These are phyloP conservation scores for Albula glossodonta DNA, from an alignment of 2,113 vertebrate species.

Conservation along the genomic window DNA sequence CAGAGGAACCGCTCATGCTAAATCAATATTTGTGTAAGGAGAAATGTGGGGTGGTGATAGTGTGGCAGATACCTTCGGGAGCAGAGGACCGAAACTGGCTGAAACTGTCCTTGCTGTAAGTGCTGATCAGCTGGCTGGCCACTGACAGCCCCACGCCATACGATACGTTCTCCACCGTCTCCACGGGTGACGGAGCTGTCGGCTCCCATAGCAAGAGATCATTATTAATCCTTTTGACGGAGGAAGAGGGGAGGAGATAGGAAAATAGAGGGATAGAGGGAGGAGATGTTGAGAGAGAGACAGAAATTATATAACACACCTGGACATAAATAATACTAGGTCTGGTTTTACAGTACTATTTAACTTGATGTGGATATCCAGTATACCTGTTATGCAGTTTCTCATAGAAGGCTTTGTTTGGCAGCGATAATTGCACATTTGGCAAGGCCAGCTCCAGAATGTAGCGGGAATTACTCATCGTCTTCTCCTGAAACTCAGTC, in stretches of 20 bases:
- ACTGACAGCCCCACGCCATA: conserved; percentile 93
- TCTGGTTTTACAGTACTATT: not conserved
- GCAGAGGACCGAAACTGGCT: conserved; percentile 85
- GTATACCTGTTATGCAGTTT: conserved; percentile 91
- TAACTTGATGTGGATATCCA: not conserved
- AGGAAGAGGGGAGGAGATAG: conserved; percentile 39
- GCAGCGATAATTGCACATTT: conserved; percentile 83
- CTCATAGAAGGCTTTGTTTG: conserved; percentile 90
- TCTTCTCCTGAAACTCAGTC: conserved; percentile 96
- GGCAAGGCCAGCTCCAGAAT: conserved; percentile 87
- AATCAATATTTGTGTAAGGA: not conserved
- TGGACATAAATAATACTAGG: too few species aligned
- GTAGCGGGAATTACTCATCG: conserved; percentile 90
- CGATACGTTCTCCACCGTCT: conserved; percentile 92
- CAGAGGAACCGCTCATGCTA: not conserved
- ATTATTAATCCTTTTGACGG: conserved; percentile 86
- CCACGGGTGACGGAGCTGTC: conserved; percentile 95
- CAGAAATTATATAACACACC: not conserved
- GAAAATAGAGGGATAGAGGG: not conserved
- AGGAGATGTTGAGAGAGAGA: not conserved
- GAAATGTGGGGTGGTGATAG: not conserved
- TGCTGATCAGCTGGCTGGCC: conserved; percentile 94
- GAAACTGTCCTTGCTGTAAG: conserved; percentile 91
- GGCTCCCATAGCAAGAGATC: conserved; percentile 96
- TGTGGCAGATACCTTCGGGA: conserved; percentile 77